Evolutionary conservation across 1,140 invertebrate species (phyloP), one percentile per base, ranked within the genome.

Genomic region (Drosophila oshimai): DNA sequence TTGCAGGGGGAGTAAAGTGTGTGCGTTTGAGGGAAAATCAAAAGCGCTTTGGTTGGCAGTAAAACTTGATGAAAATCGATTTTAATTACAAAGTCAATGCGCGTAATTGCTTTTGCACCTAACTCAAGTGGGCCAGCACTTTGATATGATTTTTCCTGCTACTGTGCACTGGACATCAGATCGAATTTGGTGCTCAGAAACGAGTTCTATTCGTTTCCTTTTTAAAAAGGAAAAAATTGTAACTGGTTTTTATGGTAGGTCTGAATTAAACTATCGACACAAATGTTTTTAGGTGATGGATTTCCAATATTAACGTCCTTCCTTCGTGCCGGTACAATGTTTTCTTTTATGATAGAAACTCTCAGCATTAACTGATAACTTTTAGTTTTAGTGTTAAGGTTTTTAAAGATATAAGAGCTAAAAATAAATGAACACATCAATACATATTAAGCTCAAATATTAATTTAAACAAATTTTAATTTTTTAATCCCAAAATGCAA

Each of bases 31-130:
- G 46, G 28, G 68, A 39, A 73, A 74, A 74, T 83, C 77, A 68
- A 83, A 81, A 73, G 68, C 67, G 51, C 81, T 84, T 73, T 64
- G 60, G 64, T 36, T 54, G 42, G 41, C 80, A 61, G 45, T 76
- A 80, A 87, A 86, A 80, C 55, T 87, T 87, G 80, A 73, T 87
- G 76, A 65, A 81, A 86, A 86, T 86, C 81, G 81, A 86, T 86
- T 87, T 87, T 88, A 88, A 88, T 87, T 87, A 87, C 81, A 87
- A 87, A 87, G 81, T 77, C 81, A 74, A 77, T 81, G 81, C 76
- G 81, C 81, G 76, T 87, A 86, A 86, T 86, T 86, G 81, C 81
- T 76, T 76, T 80, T 86, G 62, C 79, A 86, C 80, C 79, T 86
- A 86, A 72, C 75, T 84, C 75, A 74, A 83, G 79, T 74, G 70